Base-by-base conservation (phyloP, 2,797 vertebrate species). In the Taenioides sp. region DNA sequence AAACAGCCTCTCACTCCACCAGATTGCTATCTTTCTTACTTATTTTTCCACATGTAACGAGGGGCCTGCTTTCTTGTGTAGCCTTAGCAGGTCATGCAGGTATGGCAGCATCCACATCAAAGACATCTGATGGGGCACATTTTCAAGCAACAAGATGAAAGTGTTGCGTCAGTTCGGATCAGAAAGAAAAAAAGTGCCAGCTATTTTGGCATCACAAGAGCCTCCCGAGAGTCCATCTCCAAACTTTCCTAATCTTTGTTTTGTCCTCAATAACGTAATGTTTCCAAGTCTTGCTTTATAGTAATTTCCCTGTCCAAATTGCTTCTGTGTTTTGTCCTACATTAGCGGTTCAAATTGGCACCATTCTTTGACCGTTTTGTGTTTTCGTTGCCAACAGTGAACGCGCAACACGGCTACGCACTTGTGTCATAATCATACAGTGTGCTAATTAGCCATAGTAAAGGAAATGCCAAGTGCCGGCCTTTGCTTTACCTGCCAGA, bases 81-180 rank as follows among this genome's bases (percentile, higher is more conserved):
- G 81, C 82, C 74, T 77, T 78, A 67, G 70, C 64, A 81, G 75
- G 76, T 83, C 83, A 77, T 73, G 81, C 85, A 89, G 89, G 88
- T 89, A 91, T 72, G 81, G 12, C 69, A 69, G 63, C 69, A 47
- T 63, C 14, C 67, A 86, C 90, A 92, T 90, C 88, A 91, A 91
- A 92, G 89, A 73, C 84, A 83, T 83, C 80, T 88, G 90, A 91
- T 86, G 90, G 85, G 72, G 49, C 68, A 81, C 67, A 50, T 87
- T 91, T 84, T 80, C 47, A 78, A 78, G 88, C 83, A 89, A 90
- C 81, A 77, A 87, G 88, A 92, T 92, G 89, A 92, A 91, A 91
- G 91, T 79, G 77, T 91, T 90, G 86, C 89, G 7, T 89, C 85
- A 90, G 85, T 75, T 49, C 25, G 75, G 75, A 76, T 87, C 80